phyloP scores from a whole-genome alignment of 2,797 vertebrate genomes.

The Sebastes trivittatus region DNA sequence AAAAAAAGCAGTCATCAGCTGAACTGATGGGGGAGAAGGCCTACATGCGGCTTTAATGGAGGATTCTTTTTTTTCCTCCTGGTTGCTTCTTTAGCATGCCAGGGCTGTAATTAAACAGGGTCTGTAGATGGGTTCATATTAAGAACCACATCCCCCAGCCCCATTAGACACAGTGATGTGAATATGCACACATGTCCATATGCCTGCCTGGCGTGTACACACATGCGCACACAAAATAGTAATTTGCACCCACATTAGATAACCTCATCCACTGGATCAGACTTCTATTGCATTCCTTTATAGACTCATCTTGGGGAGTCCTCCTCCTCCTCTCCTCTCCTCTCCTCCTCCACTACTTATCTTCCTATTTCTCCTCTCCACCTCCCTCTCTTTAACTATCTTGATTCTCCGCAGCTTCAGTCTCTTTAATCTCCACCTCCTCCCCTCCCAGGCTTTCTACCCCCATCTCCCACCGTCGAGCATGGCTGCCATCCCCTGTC shows the following conservation, averaged over 20 bases:
- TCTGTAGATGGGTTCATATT: conserved; percentile 57
- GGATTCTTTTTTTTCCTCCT: conserved; percentile 13
- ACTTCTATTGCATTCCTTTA: conserved; percentile 27
- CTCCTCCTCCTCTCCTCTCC: background rate
- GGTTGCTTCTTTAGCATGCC: conserved; percentile 34
- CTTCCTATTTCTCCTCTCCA: conserved; percentile 32
- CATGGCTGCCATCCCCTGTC: conserved; percentile 53
- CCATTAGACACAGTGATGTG: conserved; percentile 52
- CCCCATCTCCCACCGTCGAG: conserved; percentile 41
- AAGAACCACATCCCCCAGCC: conserved; percentile 32
- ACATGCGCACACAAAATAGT: conserved; percentile 20
- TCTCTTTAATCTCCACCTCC: conserved; percentile 55
- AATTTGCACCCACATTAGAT: conserved; percentile 47
- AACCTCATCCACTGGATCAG: conserved; percentile 24
- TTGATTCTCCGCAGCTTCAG: conserved; percentile 29
- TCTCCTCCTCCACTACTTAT: conserved; percentile 20
- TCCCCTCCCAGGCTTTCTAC: conserved; percentile 44
- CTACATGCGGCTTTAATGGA: conserved; percentile 49
- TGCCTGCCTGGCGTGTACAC: conserved; percentile 40
- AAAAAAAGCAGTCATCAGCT: conserved; percentile 63
- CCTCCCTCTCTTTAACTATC: conserved; percentile 37
- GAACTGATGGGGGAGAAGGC: conserved; percentile 54
- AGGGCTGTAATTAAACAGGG: conserved; percentile 65
- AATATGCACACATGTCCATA: conserved; percentile 54
- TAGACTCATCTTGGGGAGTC: conserved; percentile 8